A percentile compares a stretch with the other conserved stretches of the same genome.
Conservation (phyloP, 2,888 invertebrate species). For the Platycheirus rosarum region DNA sequence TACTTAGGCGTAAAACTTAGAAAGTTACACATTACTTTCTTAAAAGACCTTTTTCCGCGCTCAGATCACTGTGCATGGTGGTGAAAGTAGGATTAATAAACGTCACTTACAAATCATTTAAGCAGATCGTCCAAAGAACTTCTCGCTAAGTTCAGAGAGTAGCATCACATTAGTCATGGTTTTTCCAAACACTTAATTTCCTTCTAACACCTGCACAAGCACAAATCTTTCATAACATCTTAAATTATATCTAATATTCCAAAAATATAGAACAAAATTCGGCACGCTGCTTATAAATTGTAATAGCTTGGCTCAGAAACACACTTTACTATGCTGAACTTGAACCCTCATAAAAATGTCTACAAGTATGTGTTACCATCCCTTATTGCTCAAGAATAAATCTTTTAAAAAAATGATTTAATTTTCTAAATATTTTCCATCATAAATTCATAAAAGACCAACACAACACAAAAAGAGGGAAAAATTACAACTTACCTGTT, state of each 20-base stretch:
- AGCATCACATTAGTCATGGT: too few relatives aligned
- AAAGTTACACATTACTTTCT: too few relatives aligned
- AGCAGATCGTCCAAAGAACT: too few relatives aligned
- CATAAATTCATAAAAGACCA: conserved; percentile 59
- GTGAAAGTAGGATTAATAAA: too few relatives aligned
- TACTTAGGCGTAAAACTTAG: too few relatives aligned
- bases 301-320: not conserved
- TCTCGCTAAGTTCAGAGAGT: too few relatives aligned
- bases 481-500: conserved; percentile 31
- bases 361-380: not conserved
- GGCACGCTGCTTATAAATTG: not conserved
- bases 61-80: too few relatives aligned
- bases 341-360: not conserved
- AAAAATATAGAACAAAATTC: not conserved
- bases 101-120: too few relatives aligned
- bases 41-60: too few relatives aligned
- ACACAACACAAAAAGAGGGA: conserved; percentile 36
- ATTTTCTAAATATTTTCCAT: conserved; percentile 69
- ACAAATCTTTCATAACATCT: too few relatives aligned
- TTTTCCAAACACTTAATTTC: too few relatives aligned
- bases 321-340: not conserved
- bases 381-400: conserved; percentile 9
- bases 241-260: not conserved
- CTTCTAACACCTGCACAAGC: too few relatives aligned
- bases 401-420: conserved; percentile 66